Evolutionary conservation across 2,888 invertebrate genomes (phyloP).

Genomic region (Halocaridina rubra): DNA sequence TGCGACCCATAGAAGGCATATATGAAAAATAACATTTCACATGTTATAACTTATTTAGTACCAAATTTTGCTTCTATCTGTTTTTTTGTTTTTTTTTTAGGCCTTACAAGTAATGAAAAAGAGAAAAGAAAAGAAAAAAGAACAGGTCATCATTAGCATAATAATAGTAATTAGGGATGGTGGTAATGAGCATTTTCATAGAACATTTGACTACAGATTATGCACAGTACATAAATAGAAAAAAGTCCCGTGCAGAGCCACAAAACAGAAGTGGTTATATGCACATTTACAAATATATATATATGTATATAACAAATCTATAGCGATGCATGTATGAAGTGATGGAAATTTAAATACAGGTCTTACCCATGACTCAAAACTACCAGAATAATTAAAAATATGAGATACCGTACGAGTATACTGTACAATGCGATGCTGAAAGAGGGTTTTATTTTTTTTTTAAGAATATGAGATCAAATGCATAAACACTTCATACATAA

Average conservation of each 20-base stretch:
- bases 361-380: neutral
- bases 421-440: neutral
- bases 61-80: neutral
- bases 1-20: neutral
- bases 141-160: neutral
- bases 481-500: slow-evolving; percentile 31
- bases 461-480: slow-evolving; percentile 30
- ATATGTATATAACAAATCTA: slow-evolving; percentile 26
- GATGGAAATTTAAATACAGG: slow-evolving; percentile 11
- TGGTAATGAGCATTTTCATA: too few species aligned
- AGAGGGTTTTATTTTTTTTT: neutral
- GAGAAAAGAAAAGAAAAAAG: neutral
- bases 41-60: neutral
- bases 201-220: neutral
- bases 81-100: too few species aligned
- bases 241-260: slow-evolving; percentile 14
- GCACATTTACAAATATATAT: slow-evolving; percentile 26
- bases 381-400: neutral
- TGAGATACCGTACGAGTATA: neutral
- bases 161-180: too few species aligned
- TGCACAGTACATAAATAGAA: slow-evolving; percentile 31
- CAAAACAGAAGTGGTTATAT: neutral
- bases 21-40: neutral
- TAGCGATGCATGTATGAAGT: slow-evolving; percentile 31
- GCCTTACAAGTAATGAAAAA: neutral